Evolutionary conservation across 1,140 invertebrate genomes (phyloP), one percentile per base, ranked within the genome.

Genomic region (Mya arenaria): DNA sequence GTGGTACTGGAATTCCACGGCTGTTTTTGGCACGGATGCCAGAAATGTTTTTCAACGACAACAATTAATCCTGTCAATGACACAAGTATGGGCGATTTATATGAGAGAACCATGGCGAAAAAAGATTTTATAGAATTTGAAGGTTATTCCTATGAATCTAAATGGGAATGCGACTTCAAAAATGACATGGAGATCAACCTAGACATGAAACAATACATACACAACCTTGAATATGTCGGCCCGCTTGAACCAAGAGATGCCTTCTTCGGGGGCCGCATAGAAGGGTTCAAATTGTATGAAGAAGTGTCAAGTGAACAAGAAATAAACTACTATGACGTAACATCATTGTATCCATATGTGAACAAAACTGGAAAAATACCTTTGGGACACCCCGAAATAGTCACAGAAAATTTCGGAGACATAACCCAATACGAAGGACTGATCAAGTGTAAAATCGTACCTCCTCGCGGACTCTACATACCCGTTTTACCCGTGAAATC

Each of bases 11-110:
- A 87, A 52, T 87, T 82, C 52, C 39, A 83, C 39, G 83, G 83
- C n/a, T 75, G 73, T 68, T 63, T 74, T 15, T 87, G 72, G 55
- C 86, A 87, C 60, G 86, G 85, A 0, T 86, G 82, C 62, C 69
- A n/a, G 5, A 41, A 23, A 39, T 87, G 82, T 75, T 81, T 37
- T 23, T 32, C 78, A 2, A 41, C 15, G n/a, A 23, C 15, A 4
- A 72, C 36, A 34, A n/a, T 36, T 8, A 32, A 69, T 41, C 37
- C n/a, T 1, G 17, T 56, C 0, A 84, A 37, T 28, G 63, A 44
- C 15, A 37, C 36, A 23, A 5, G 63, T 3, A 68, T 86, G 44
- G 39, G 19, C 8, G 78, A 87, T 19, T 28, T 73, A 15, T 82
- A 34, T 44, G 37, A 66, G 15, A 30, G 19, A 39, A 79, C 69